Evolutionary conservation across 2,797 vertebrate genomes (phyloP), one percentile per base, ranked within the genome.

Genomic region (Sparidentex hasta): DNA sequence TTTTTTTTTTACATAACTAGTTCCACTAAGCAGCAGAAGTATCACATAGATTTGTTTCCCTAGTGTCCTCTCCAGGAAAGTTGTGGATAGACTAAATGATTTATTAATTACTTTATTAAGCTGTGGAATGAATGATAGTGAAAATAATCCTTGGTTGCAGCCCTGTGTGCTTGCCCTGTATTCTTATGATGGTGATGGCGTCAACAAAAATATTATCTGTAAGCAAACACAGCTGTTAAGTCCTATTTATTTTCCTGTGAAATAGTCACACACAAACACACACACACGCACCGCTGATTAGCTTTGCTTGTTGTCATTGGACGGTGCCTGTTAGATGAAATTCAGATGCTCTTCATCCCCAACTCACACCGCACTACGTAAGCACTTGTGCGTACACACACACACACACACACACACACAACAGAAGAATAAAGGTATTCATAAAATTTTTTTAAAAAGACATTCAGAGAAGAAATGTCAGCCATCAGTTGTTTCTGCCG

Each of bases 351-450:
- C 23, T 55, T 55, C 44, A 50, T 11, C 13, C 18, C 21, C 8
- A 9, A n/a, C 14, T 3, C 48, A 7, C 44, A 58, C 20, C 16
- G n/a, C 16, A 43, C 12, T 5, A 13, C 38, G 33, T 1, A 27
- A 14, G 2, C 18, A 43, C 38, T 47, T 29, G 52, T 11, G 18
- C 17, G 1, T 13, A 23, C 21, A 72, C 8, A 25, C 16, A 29
- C 48, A 13, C 46, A 44, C 46, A 44, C n/a, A 23, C 21, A 72
- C 8, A 25, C 16, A 29, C 48, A 13, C 46, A 44, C 46, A 44
- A 21, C 33, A 66, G 83, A 63, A 87, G 54, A 65, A 65, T 54
- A 21, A 41, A 76, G 50, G 82, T 63, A 59, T 62, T 80, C 23
- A 65, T 68, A 64, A 48, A 68, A 33, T n/a, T n/a, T n/a, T n/a